Base-by-base conservation (phyloP, 92 coral and sea anemone genomes). In the Zoanthus solanderi region DNA sequence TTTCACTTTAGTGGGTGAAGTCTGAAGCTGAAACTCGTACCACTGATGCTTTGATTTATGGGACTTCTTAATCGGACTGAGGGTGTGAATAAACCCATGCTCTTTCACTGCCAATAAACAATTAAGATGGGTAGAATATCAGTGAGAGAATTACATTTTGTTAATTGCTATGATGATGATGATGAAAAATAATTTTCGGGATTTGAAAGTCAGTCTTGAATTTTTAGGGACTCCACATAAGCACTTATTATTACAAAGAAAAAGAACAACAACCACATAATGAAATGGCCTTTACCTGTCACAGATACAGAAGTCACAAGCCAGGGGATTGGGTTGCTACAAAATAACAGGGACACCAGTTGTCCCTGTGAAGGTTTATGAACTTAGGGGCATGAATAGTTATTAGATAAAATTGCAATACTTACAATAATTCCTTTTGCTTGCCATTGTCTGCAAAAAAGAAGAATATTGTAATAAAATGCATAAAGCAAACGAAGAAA, bases 341-440 rank as follows among this genome's bases (percentile, higher is more conserved):
- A 84, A 84, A 69, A 79, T 79, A 69, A 84, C 88, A 72, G 88
- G 88, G 78, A 84, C 79, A 84, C 78, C 79, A 84, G 71, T 84
- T 84, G 88, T 71, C 80, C 88, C 79, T 84, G 88, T 84, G 42
- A 16, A 84, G 88, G 48, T 65, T 9, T 72, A 84, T 47, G 72
- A 0, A 71, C 88, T 84, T 84, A 72, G 79, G 80, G 79, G 72
- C 88, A 84, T 84, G 80, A 72, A 84, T 84, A 30, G 14, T 84
- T 71, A 71, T 52, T 47, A 84, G 88, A 84, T 71, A 84, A 72
- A 84, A 84, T 71, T n/a, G n/a, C n/a, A n/a, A n/a, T 84, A 84
- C 88, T 84, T 84, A 84, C 71, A 84, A 84, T 84, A 84, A 84
- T 71, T 84, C 88, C 80, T 84, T 46, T 84, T 84, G 88, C 88